phyloP scores from a whole-genome alignment of 2,113 vertebrate species.

The Hyla sarda region DNA sequence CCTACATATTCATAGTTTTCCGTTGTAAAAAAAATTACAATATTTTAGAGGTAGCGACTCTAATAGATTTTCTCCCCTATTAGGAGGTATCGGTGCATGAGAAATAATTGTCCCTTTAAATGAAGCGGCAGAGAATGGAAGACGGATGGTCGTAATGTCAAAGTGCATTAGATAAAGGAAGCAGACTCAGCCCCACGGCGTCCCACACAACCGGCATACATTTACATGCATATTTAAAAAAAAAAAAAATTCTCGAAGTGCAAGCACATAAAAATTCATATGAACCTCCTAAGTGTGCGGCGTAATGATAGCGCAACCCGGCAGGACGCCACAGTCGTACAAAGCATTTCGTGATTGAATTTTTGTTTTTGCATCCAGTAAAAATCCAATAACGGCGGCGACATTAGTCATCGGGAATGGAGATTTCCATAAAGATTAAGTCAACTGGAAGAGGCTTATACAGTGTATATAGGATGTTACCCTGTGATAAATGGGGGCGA shows the following conservation, averaged over 20 bases:
- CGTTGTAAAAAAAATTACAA: no score
- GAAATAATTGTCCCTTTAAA: conserved; percentile 54
- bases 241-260: conserved; percentile 58
- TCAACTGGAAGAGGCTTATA: not conserved
- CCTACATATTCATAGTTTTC: not conserved
- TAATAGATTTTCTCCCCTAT: not conserved
- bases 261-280: conserved; percentile 65
- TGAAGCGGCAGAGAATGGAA: conserved; percentile 64
- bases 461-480: not conserved
- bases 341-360: conserved; percentile 22
- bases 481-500: not conserved
- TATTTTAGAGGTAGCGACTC: not conserved
- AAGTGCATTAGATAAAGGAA: conserved; percentile 70
- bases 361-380: conserved; percentile 32
- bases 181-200: conserved; percentile 64
- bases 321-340: not conserved
- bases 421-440: conserved; percentile 27
- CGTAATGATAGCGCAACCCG: conserved; percentile 22
- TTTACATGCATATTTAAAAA: conserved; percentile 73
- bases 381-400: not conserved
- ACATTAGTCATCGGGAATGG: conserved; percentile 22
- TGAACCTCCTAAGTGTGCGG: conserved; percentile 63
- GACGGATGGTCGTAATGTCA: conserved; percentile 71
- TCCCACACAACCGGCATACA: conserved; percentile 66
- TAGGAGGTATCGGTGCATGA: not conserved